Evolutionary conservation across 1,140 invertebrate species (phyloP), one percentile per base, ranked within the genome.

Genomic region (Pantala flavescens): DNA sequence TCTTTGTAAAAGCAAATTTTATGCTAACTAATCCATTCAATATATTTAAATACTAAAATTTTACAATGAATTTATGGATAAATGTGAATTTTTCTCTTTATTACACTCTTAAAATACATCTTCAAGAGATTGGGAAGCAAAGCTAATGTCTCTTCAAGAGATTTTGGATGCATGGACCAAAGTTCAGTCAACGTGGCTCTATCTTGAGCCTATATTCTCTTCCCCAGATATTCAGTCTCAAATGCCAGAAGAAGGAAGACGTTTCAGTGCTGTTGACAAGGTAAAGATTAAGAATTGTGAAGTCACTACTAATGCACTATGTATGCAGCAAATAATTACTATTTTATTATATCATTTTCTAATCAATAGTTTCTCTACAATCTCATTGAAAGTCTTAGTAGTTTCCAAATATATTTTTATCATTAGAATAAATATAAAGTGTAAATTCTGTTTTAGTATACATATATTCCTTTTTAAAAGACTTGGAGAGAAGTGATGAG

Each of bases 401-500:
- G 24, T 24, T 42, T 24, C 24, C 43, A 75, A 36, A 5, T 36
- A 36, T 36, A 5, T 36, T 36, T 36, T 36, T 9, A 36, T 36
- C 28, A 36, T 36, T 5, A 36, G 9, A n/a, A n/a, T n/a, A n/a
- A n/a, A n/a, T n/a, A n/a, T n/a, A n/a, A n/a, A n/a, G n/a, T n/a
- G n/a, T n/a, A n/a, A n/a, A n/a, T 36, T 5, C 12, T 63, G 16
- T 12, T 63, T 63, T 63, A 63, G 2, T 7, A 63, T 7, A 7
- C n/a, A 63, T 63, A 7, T 16, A 16, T 24, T 36, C 77, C 24
- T 72, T 23, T 77, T 74, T 74, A 74, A 70, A 78, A 88, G 85
- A 93, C 91, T 78, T 99, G 97, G 96, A 89, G 91, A 78, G 95
- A 98, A 80, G 90, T 98, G 70, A 98, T 98, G 94, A 95, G 94